A percentile compares a stretch with the other conserved stretches of the same genome.
These are phyloP conservation scores for Trichopoda pennipes DNA, from an alignment of 2,888 invertebrate genomes.

Conservation along the genomic window DNA sequence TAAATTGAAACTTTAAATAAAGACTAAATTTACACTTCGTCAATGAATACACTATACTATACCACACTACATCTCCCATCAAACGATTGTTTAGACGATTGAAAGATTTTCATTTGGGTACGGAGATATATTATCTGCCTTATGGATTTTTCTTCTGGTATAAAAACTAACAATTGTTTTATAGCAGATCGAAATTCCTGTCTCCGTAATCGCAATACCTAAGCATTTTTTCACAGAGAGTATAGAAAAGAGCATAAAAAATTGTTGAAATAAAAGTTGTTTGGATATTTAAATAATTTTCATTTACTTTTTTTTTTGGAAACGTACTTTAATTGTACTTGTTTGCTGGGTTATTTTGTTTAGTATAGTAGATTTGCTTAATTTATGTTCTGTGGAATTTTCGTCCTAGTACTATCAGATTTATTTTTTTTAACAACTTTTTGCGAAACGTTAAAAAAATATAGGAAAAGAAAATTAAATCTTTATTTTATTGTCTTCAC, in stretches of 20 bases:
- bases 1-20: constrained; percentile 42
- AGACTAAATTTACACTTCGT: constrained; percentile 56
- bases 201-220: too few species aligned
- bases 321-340: background rate
- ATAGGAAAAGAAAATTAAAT: constrained; percentile 55
- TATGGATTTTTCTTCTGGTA: too few species aligned
- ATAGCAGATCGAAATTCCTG: too few species aligned
- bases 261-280: too few species aligned
- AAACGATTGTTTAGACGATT: background rate
- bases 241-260: too few species aligned
- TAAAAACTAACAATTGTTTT: too few species aligned
- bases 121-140: too few species aligned
- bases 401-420: constrained; percentile 20
- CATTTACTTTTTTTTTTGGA: too few species aligned
- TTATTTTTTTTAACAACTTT: background rate
- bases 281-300: background rate
- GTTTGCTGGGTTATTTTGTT: constrained; percentile 28
- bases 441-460: background rate
- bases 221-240: too few species aligned
- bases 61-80: background rate
- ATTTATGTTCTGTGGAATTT: constrained; percentile 60
- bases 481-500: constrained; percentile 52
- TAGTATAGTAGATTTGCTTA: constrained; percentile 59
- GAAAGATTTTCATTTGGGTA: background rate
- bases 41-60: constrained; percentile 5